Evolutionary conservation across 2,113 vertebrate genomes (phyloP).

Genomic region (Anas platyrhynchos): DNA sequence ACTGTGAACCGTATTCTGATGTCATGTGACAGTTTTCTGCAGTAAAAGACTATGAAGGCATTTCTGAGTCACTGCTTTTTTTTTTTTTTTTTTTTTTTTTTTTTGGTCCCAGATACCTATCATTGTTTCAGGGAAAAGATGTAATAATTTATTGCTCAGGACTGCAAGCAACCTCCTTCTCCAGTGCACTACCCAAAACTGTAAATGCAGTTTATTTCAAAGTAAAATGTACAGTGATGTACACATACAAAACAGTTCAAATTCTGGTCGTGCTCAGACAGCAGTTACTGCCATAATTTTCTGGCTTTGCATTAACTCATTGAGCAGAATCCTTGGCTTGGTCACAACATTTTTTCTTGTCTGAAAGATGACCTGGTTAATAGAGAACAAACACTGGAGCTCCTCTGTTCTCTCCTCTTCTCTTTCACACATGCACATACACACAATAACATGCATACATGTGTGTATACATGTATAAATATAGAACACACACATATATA

Average conservation of each 20-base stretch:
- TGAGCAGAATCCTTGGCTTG: constrained; percentile 71
- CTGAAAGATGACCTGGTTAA: constrained; percentile 70
- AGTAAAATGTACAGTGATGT: neutral
- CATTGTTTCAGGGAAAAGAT: neutral
- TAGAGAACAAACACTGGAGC: constrained; percentile 59
- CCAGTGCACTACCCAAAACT: neutral
- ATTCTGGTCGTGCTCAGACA: constrained; percentile 55
- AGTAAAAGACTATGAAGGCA: neutral
- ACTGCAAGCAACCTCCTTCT: neutral
- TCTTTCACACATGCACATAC: neutral
- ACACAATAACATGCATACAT: neutral
- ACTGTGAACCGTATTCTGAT: neutral
- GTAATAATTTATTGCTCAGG: neutral
- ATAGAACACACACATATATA: neutral
- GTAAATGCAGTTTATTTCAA: neutral
- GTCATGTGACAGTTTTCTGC: neutral
- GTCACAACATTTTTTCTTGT: constrained; percentile 68
- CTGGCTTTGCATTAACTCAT: constrained; percentile 67
- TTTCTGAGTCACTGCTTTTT: neutral
- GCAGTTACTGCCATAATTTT: constrained; percentile 57
- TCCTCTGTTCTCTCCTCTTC: constrained; percentile 10
- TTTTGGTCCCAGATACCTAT: neutral
- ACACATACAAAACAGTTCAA: constrained; percentile 21
- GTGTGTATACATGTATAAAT: neutral
- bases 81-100: neutral